These are phyloP conservation scores for Microplitis demolitor DNA, from an alignment of 1,140 invertebrate genomes.

Conservation along the genomic window DNA sequence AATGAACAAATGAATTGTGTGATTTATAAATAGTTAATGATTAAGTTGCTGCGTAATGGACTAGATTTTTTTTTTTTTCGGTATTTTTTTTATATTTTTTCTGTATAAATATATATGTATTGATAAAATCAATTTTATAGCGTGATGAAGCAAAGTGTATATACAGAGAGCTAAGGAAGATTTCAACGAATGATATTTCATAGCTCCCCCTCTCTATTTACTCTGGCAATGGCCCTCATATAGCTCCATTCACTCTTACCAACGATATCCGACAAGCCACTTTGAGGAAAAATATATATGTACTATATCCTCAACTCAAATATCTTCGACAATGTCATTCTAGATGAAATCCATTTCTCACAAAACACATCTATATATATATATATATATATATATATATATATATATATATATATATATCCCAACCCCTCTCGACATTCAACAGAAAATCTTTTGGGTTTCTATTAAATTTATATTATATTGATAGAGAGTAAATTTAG, in stretches of 20 bases:
- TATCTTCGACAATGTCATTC: constrained; percentile 1
- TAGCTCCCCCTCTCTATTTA: background rate
- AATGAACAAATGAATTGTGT: background rate
- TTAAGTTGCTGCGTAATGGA: background rate
- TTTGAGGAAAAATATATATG: background rate
- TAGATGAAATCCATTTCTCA: constrained; percentile 3
- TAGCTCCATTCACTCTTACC: background rate
- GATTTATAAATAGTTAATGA: background rate
- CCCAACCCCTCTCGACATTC: background rate
- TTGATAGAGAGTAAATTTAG: background rate
- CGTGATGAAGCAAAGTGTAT: background rate
- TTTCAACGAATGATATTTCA: background rate
- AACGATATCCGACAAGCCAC: background rate
- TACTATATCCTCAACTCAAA: background rate
- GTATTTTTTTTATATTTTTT: background rate
- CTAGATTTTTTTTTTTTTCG: background rate
- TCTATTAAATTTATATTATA: background rate
- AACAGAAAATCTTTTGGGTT: background rate
- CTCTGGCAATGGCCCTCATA: background rate
- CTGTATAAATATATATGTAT: background rate
- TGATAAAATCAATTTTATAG: background rate
- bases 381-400: background rate
- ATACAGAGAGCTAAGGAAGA: background rate
- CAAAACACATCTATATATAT: background rate
- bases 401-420: background rate